Conservation (phyloP, 2,797 vertebrate species). For the Coregonus sp. region DNA sequence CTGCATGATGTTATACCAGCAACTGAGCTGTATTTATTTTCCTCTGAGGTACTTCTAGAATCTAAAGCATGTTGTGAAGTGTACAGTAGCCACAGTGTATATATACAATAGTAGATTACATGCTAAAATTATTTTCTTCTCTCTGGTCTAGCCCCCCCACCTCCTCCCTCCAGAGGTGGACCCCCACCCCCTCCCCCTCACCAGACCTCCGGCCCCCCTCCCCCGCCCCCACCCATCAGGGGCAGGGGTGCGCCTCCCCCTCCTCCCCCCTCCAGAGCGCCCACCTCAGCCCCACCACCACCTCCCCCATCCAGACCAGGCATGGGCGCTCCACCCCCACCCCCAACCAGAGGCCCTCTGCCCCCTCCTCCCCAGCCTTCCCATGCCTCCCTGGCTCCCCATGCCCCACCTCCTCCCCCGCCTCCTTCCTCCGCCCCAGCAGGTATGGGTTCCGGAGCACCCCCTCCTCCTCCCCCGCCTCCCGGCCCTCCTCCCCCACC, state of each 20-base stretch:
- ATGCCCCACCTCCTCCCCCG: constrained; percentile 68
- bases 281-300: constrained; percentile 80
- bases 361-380: constrained; percentile 67
- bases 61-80: neutral
- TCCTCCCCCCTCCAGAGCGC: constrained; percentile 81
- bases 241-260: constrained; percentile 86
- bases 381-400: constrained; percentile 48
- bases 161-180: constrained; percentile 72
- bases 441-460: constrained; percentile 41
- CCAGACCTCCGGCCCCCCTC: constrained; percentile 70
- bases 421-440: constrained; percentile 44
- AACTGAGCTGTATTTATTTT: neutral
- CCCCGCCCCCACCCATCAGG: constrained; percentile 82
- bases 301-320: constrained; percentile 87
- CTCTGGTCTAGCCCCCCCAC: constrained; percentile 67
- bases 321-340: constrained; percentile 79
- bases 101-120: neutral
- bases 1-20: neutral
- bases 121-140: neutral
- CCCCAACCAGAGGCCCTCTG: constrained; percentile 64
- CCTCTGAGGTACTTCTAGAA: neutral
- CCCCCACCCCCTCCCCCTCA: constrained; percentile 69
- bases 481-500: constrained; percentile 79
- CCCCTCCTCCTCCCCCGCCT: constrained; percentile 77
- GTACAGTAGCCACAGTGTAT: neutral